Evolutionary conservation across 2,888 invertebrate species (phyloP).

Genomic region (Zaprionus bogoriensis): DNA sequence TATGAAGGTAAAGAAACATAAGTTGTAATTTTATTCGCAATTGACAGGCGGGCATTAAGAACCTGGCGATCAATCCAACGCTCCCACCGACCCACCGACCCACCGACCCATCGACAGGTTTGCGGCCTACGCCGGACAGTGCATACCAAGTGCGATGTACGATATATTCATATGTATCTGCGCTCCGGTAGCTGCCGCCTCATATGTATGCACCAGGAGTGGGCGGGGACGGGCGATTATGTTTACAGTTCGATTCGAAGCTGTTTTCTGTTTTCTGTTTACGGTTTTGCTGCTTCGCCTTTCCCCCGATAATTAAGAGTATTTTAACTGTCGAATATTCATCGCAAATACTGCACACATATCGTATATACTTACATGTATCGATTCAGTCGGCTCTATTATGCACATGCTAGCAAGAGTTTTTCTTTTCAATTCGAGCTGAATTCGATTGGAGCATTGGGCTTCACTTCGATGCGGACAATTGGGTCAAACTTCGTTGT

Average conservation of each 20-base stretch:
- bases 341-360: too few relatives aligned
- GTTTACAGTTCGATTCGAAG: not conserved
- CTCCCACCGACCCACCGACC: too few relatives aligned
- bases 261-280: not conserved
- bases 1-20: slow-evolving; percentile 28
- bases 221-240: not conserved
- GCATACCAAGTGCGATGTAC: slow-evolving; percentile 28
- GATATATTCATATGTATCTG: not conserved
- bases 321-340: too few relatives aligned
- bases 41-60: slow-evolving; percentile 28
- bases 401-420: too few relatives aligned
- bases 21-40: slow-evolving; percentile 56
- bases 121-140: not conserved
- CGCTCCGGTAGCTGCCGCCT: too few relatives aligned
- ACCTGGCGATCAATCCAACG: too few relatives aligned
- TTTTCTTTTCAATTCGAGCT: slow-evolving; percentile 44
- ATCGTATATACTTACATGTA: not conserved
- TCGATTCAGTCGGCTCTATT: not conserved
- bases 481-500: slow-evolving; percentile 44
- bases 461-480: too few relatives aligned
- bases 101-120: too few relatives aligned
- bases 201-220: too few relatives aligned
- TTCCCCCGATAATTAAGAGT: not conserved
- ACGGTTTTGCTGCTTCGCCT: not conserved
- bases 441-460: slow-evolving; percentile 20